A percentile compares a stretch with the other conserved stretches of the same genome.
Evolutionary conservation across 2,888 invertebrate species (phyloP).

Genomic region (Synanthedon formicaeformis): DNA sequence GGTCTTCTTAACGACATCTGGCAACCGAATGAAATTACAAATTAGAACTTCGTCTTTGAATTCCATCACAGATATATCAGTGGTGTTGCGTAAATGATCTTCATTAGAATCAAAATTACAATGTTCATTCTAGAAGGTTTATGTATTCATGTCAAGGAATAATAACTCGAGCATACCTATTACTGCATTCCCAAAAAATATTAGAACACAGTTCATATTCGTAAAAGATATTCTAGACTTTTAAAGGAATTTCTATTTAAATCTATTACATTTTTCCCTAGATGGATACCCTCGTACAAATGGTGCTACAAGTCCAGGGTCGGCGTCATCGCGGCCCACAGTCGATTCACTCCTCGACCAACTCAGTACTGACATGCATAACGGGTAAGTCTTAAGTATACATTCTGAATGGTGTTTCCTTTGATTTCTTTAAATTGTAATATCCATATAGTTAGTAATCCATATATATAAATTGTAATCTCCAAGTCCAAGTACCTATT

Average conservation of each 20-base stretch:
- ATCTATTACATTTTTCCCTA: slow-evolving; percentile 7
- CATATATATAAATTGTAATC: no score
- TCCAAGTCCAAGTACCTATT: no score
- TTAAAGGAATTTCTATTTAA: slow-evolving; percentile 6
- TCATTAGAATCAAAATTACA: neutral
- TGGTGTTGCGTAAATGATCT: neutral
- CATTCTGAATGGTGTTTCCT: no score
- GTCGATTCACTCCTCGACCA: slow-evolving; percentile 93
- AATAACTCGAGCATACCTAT: neutral
- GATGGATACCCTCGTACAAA: slow-evolving; percentile 58
- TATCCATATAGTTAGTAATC: no score
- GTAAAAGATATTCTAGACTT: no score
- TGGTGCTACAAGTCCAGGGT: slow-evolving; percentile 59
- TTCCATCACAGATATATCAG: neutral
- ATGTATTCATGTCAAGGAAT: neutral
- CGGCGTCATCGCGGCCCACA: slow-evolving; percentile 74
- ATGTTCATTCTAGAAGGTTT: neutral
- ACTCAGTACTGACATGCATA: slow-evolving; percentile 80
- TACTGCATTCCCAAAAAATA: neutral
- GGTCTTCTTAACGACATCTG: slow-evolving; percentile 21
- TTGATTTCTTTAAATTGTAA: no score
- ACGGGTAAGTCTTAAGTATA: slow-evolving; percentile 72
- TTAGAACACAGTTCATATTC: neutral
- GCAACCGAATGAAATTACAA: slow-evolving; percentile 24
- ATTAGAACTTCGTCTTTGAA: slow-evolving; percentile 20